These are phyloP conservation scores for Amphilophus citrinellus DNA, from an alignment of 2,113 vertebrate species.

Conservation along the genomic window DNA sequence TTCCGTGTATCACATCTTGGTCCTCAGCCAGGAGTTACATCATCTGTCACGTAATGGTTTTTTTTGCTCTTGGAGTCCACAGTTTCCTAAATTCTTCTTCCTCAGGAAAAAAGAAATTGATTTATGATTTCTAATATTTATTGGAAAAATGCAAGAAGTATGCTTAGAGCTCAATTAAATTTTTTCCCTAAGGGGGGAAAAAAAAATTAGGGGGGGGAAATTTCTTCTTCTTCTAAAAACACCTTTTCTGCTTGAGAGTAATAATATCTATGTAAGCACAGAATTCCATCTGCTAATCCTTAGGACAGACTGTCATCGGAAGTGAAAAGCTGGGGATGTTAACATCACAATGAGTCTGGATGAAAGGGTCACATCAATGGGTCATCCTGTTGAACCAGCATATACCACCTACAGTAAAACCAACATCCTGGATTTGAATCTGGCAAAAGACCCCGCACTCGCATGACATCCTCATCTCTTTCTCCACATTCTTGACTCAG, in stretches of 20 bases:
- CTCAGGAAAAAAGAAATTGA: not conserved
- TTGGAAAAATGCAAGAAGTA: not conserved
- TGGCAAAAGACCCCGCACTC: not conserved
- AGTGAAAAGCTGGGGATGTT: not conserved
- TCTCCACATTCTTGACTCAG: not conserved
- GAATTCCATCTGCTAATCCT: not conserved
- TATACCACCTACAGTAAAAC: conserved; percentile 4
- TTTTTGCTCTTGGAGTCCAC: not conserved
- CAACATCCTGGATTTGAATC: conserved; percentile 37
- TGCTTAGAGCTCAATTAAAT: not conserved
- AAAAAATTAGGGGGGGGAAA: no score
- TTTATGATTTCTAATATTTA: not conserved
- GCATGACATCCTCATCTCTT: not conserved
- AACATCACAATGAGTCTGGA: not conserved
- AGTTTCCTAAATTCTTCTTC: not conserved
- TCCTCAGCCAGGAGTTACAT: not conserved
- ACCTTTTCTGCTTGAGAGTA: not conserved
- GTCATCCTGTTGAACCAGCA: conserved; percentile 15
- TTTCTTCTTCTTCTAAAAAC: no score
- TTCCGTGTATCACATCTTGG: not conserved
- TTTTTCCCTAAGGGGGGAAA: not conserved
- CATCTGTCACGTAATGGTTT: not conserved
- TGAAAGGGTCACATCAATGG: conserved; percentile 4
- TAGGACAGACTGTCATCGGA: not conserved
- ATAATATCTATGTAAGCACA: not conserved